Conservation (phyloP, 2,113 vertebrate species). For the Nesogale talazaci region DNA sequence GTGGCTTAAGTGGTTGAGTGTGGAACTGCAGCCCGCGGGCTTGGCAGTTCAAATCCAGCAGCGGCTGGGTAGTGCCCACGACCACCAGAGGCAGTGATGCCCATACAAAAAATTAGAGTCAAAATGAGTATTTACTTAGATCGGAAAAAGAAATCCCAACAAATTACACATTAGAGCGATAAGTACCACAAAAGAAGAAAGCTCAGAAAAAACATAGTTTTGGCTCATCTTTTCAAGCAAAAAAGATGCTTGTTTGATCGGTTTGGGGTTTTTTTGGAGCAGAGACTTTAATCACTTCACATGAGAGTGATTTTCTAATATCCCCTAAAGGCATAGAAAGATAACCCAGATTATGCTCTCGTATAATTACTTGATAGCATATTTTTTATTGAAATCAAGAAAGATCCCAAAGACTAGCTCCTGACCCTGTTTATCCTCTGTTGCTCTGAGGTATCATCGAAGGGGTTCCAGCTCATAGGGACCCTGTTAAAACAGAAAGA, state of each 20-base stretch:
- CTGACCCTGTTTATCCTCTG: neutral
- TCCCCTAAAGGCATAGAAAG: neutral
- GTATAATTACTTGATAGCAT: neutral
- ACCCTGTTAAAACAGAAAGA: neutral
- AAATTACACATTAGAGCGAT: constrained; percentile 36
- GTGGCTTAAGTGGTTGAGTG: too few relatives aligned
- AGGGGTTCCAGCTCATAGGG: neutral
- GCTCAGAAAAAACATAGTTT: neutral
- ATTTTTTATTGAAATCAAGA: constrained; percentile 14
- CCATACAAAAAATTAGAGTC: neutral
- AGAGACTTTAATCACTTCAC: neutral
- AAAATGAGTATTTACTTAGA: constrained; percentile 26
- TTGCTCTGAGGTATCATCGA: neutral
- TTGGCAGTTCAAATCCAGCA: too few relatives aligned
- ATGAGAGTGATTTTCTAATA: constrained; percentile 17
- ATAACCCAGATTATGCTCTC: neutral
- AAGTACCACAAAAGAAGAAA: constrained; percentile 11
- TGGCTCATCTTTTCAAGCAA: neutral
- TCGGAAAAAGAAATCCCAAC: constrained; percentile 15
- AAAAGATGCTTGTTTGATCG: too few relatives aligned
- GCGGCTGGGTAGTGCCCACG: too few relatives aligned
- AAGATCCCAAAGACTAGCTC: neutral
- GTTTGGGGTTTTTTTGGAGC: neutral
- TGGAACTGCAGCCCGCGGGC: too few relatives aligned
- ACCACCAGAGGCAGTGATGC: too few relatives aligned